Evolutionary conservation across 1,140 invertebrate species (phyloP).

Genomic region (Formica exsecta): DNA sequence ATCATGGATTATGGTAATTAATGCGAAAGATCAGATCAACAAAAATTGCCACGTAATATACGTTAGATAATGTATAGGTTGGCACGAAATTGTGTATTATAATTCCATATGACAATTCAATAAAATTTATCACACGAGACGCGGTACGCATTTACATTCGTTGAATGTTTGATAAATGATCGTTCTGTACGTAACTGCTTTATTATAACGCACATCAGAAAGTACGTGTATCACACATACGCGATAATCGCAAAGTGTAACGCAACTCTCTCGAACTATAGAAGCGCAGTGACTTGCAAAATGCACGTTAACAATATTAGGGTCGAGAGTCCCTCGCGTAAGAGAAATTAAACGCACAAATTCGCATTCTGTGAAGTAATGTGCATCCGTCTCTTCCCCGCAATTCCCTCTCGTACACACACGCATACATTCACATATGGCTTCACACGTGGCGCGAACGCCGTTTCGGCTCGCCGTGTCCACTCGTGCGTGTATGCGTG

Average conservation of each 20-base stretch:
- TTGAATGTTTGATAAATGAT: conserved; percentile 16
- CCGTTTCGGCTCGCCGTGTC: not conserved
- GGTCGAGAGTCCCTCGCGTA: not conserved
- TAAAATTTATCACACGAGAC: not conserved
- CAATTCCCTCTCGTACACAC: not conserved
- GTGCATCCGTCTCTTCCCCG: not conserved
- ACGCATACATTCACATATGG: conserved; percentile 22
- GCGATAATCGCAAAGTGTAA: not conserved
- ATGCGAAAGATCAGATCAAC: not conserved
- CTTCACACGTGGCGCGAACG: not conserved
- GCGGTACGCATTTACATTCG: not conserved
- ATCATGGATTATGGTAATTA: not conserved
- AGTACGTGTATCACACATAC: not conserved
- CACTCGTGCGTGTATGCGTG: not conserved
- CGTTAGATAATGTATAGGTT: conserved; percentile 1
- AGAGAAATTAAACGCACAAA: conserved; percentile 30
- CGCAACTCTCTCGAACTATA: conserved; percentile 3
- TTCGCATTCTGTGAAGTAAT: conserved; percentile 8
- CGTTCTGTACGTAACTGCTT: not conserved
- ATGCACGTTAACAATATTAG: conserved; percentile 10
- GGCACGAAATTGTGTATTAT: not conserved
- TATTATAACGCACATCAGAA: not conserved
- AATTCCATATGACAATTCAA: not conserved
- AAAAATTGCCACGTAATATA: not conserved
- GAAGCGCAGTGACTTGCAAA: conserved; percentile 9